Evolutionary conservation across 2,113 vertebrate genomes (phyloP), one percentile per base, ranked within the genome.

Genomic region (Bettongia penicillata): DNA sequence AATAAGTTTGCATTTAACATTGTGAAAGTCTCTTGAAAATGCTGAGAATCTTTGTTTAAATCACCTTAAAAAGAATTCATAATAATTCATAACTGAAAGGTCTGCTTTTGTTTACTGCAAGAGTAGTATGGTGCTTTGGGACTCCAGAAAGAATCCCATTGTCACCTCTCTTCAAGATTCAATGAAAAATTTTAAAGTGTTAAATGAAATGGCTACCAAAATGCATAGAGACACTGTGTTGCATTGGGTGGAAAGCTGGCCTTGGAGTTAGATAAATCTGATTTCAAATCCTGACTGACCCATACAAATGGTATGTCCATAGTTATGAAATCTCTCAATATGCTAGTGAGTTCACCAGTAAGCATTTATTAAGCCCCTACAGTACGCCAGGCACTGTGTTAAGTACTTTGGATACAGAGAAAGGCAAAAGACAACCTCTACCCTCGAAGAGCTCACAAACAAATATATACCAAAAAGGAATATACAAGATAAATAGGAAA

Each of bases 71-170:
- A 94, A 22, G 52, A 92, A 94, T 91, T 89, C 24, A 14, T 84
- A 95, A 43, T 12, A 77, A 57, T 4, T 90, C 49, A 96, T 90
- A 96, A 19, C 68, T 93, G 49, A 90, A 91, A 95, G 89, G 90
- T 93, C 55, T 96, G 91, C 48, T 25, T 92, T 47, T 93, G 77
- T 51, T 37, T 97, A 77, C 31, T 77, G 61, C 31, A n/a, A 77
- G 31, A 77, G 37, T n/a, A n/a, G 37, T 37, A 19, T 92, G 55
- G 57, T 95, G 93, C 91, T 96, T 96, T 94, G 93, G 91, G 57
- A 92, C 51, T 96, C 55, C 95, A 94, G 95, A 91, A 96, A 94
- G 94, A 97, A 93, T 93, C 52, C 50, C 95, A 91, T 57, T 90
- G 25, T 93, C 92, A 93, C 92, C 55, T 92, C n/a, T 96, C 61